Evolutionary conservation across 2,113 vertebrate species (phyloP).

Genomic region (Lampris incognitus): DNA sequence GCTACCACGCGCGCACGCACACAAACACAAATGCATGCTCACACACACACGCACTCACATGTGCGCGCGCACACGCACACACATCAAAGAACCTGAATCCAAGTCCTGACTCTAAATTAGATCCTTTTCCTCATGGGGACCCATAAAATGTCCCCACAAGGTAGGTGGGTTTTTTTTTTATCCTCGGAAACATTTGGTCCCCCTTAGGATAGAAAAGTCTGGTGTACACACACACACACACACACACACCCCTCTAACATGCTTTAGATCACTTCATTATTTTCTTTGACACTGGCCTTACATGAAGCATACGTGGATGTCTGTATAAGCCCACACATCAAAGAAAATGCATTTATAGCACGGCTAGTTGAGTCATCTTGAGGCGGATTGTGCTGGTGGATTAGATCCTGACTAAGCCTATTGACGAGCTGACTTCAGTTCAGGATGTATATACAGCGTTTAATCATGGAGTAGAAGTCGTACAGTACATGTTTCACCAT

Average conservation of each 20-base stretch:
- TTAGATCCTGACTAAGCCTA: background rate
- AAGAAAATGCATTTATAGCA: background rate
- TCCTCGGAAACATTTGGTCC: no score
- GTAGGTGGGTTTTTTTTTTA: no score
- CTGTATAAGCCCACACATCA: conserved; percentile 3
- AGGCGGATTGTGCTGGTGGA: background rate
- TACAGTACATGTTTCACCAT: background rate
- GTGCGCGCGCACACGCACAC: no score
- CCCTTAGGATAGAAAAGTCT: no score
- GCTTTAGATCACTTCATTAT: conserved; percentile 3
- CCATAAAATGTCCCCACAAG: no score
- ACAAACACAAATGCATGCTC: background rate
- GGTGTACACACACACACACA: background rate
- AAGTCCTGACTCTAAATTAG: no score
- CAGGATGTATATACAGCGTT: background rate
- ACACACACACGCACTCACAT: no score
- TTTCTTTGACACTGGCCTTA: conserved; percentile 44
- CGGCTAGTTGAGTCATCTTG: no score
- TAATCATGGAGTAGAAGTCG: background rate
- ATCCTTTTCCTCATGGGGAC: no score
- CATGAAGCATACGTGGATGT: conserved; percentile 19
- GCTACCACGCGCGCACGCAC: background rate
- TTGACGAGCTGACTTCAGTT: background rate
- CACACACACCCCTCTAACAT: background rate
- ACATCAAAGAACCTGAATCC: no score